Evolutionary conservation across 1,140 invertebrate genomes (phyloP), one percentile per base, ranked within the genome.

Genomic region (Acromyrmex echinatior): DNA sequence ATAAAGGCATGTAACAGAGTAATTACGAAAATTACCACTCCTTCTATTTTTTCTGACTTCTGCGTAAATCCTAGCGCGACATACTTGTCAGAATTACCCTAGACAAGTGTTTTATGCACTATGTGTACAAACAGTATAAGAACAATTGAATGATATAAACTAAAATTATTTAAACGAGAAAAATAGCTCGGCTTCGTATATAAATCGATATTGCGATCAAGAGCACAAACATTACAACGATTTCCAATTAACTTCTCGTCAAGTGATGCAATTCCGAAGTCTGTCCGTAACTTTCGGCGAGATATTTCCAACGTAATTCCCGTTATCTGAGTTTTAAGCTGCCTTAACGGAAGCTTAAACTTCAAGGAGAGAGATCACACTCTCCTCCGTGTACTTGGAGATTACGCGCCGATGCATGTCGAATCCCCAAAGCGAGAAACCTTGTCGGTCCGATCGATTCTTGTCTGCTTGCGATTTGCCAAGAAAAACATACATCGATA

Each of bases 251-350:
- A 90, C 66, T 90, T 85, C 60, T 74, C 74, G 74, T 51, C 39
- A 62, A 86, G 56, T 53, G 76, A 87, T 53, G 79, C 60, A 80
- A 79, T 62, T 68, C 49, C 56, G 51, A 90, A 87, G 56, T 90
- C 86, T 28, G 65, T 60, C 62, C 68, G 81, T 88, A 90, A 90
- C 89, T 88, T 90, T 90, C 87, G 66, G 12, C 84, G 16, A 87
- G 62, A 86, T 86, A 84, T 86, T 51, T 49, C 68, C 31, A n/a
- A 49, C 56, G 87, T 91, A 91, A 91, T 88, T 91, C 87, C 89
- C 90, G 89, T 87, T 91, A 85, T 82, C 65, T 63, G 90, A 90
- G 90, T 91, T 91, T 91, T 90, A 91, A 91, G 89, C 90, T 90
- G 86, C 88, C 90, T 91, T 90, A 91, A 88, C 90, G 62, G 62